These are phyloP conservation scores for Drosophila macrospina DNA, from an alignment of 2,888 invertebrate species.

Conservation along the genomic window DNA sequence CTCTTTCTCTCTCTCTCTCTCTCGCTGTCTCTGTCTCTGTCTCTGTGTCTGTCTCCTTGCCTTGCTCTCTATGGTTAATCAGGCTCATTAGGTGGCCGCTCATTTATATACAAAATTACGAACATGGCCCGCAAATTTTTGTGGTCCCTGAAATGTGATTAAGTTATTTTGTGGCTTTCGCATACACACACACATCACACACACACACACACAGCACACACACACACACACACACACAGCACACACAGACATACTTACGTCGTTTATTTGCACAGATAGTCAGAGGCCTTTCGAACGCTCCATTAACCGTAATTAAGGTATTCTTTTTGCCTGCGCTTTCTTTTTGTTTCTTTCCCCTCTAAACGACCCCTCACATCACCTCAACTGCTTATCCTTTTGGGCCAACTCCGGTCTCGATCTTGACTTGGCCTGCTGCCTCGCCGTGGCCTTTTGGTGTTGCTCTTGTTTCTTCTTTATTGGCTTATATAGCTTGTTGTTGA, in stretches of 20 bases:
- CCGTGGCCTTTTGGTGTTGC: constrained; percentile 56
- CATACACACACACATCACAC: constrained; percentile 33
- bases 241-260: background rate
- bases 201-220: constrained; percentile 18
- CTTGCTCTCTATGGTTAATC: constrained; percentile 76
- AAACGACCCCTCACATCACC: too few species aligned
- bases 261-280: constrained; percentile 22
- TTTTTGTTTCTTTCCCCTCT: constrained; percentile 50
- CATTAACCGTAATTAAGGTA: constrained; percentile 84
- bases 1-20: background rate
- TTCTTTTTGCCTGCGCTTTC: constrained; percentile 76
- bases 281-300: constrained; percentile 70
- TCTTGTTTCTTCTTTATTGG: constrained; percentile 74
- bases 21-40: constrained; percentile 2
- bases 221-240: constrained; percentile 8
- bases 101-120: constrained; percentile 83
- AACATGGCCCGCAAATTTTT: constrained; percentile 82
- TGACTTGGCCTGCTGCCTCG: constrained; percentile 39
- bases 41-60: background rate
- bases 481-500: constrained; percentile 76
- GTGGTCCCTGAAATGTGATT: constrained; percentile 82
- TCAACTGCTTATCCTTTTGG: constrained; percentile 26
- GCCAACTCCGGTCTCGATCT: constrained; percentile 2
- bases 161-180: constrained; percentile 81
- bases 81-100: constrained; percentile 84